phyloP scores from a whole-genome alignment of 2,113 vertebrate genomes.

The Jacana jacana region DNA sequence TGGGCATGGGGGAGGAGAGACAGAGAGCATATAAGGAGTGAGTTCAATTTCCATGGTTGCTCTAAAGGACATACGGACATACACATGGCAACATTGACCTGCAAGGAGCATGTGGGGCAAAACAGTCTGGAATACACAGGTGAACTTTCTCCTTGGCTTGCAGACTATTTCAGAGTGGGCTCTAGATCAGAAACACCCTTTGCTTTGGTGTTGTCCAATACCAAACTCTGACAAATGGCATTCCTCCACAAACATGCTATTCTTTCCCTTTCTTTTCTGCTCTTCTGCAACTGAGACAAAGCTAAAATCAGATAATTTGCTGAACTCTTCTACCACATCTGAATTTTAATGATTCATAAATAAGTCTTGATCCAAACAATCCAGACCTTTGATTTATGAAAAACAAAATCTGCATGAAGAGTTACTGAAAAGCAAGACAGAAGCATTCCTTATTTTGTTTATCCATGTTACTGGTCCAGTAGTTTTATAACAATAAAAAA shows the following conservation, averaged over 20 bases:
- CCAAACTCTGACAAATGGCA: neutral
- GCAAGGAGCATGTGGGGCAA: neutral
- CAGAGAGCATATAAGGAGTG: neutral
- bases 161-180: neutral
- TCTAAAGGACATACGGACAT: neutral
- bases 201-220: neutral
- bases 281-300: neutral
- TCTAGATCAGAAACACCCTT: neutral
- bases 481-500: neutral
- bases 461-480: neutral
- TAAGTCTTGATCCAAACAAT: neutral
- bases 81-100: neutral
- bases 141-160: neutral
- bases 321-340: neutral
- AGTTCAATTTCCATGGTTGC: neutral
- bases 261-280: neutral
- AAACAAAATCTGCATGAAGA: neutral
- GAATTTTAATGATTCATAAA: neutral
- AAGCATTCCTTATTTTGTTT: neutral
- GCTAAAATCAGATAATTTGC: neutral
- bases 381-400: neutral
- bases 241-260: neutral
- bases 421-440: neutral
- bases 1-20: neutral
- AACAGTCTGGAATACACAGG: neutral